Evolutionary conservation across 92 coral and sea anemone species (phyloP).

Genomic region (Umimayanthus chanpuru): DNA sequence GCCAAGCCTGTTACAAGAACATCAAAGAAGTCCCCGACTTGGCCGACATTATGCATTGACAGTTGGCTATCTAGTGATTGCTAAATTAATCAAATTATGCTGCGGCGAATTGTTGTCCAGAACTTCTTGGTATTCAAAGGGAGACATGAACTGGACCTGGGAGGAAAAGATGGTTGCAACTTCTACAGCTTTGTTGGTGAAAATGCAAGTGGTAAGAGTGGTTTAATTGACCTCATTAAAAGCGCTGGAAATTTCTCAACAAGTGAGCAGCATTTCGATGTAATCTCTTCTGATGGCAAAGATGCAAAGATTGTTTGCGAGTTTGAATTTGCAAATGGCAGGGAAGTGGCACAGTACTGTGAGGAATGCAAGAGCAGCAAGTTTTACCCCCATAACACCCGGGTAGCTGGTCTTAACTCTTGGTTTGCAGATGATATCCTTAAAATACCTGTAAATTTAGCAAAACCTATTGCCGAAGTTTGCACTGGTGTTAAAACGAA

Average conservation of each 20-base stretch:
- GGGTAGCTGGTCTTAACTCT: constrained; percentile 76
- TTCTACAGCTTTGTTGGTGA: constrained; percentile 91
- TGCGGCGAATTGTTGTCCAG: constrained; percentile 84
- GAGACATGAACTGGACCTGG: constrained; percentile 74
- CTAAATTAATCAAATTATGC: constrained; percentile 44
- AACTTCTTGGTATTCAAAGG: constrained; percentile 83
- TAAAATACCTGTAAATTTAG: constrained; percentile 65
- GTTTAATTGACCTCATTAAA: constrained; percentile 84
- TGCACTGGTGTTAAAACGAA: constrained; percentile 37
- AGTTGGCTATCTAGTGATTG: neutral
- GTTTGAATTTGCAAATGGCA: constrained; percentile 73
- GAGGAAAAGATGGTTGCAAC: constrained; percentile 58
- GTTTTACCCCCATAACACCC: constrained; percentile 46
- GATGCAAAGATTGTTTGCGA: constrained; percentile 78
- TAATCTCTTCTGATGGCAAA: constrained; percentile 51
- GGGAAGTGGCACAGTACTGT: constrained; percentile 52
- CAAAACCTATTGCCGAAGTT: constrained; percentile 42
- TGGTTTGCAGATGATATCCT: constrained; percentile 90
- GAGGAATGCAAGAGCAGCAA: constrained; percentile 50
- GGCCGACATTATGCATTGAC: neutral
- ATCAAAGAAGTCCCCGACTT: neutral
- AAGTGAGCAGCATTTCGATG: constrained; percentile 74
- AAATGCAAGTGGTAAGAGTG: constrained; percentile 92
- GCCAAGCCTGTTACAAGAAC: neutral
- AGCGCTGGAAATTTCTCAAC: constrained; percentile 87